phyloP scores from a whole-genome alignment of 1,140 invertebrate genomes.

The Drosophila funebris region DNA sequence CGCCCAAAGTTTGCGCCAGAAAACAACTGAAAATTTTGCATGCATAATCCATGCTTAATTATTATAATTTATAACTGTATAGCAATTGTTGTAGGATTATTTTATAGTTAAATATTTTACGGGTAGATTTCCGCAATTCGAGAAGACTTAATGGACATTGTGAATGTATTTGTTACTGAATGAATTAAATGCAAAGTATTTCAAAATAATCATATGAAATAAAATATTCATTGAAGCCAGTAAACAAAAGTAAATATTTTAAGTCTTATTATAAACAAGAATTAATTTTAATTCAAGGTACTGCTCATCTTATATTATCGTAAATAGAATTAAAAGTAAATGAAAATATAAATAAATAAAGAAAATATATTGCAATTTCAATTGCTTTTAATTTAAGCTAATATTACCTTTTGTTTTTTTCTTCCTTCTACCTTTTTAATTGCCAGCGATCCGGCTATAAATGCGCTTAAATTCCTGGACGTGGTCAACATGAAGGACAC shows the following conservation, averaged over 20 bases:
- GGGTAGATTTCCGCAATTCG: not conserved
- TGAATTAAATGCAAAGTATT: not conserved
- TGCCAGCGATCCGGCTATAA: constrained; percentile 92
- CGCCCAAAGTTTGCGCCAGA: constrained; percentile 11
- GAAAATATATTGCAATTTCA: not conserved
- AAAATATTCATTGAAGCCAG: no score
- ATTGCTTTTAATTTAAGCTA: not conserved
- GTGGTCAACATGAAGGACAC: constrained; percentile 96
- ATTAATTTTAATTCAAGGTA: no score
- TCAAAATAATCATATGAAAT: no score
- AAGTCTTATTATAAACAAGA: no score
- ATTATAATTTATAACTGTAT: constrained; percentile 9
- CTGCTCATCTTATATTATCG: no score
- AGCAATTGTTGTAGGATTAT: constrained; percentile 30
- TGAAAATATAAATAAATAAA: not conserved
- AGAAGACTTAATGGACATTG: not conserved
- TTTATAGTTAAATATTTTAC: not conserved
- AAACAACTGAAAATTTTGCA: constrained; percentile 11
- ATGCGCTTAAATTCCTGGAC: constrained; percentile 95
- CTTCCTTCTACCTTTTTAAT: constrained; percentile 64
- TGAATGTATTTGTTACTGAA: not conserved
- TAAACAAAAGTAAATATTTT: no score
- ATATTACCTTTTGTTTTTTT: constrained; percentile 33
- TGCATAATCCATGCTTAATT: constrained; percentile 21
- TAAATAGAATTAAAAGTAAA: not conserved